Base-by-base conservation (phyloP, 2,888 invertebrate species). In the Nebria brevicollis region DNA sequence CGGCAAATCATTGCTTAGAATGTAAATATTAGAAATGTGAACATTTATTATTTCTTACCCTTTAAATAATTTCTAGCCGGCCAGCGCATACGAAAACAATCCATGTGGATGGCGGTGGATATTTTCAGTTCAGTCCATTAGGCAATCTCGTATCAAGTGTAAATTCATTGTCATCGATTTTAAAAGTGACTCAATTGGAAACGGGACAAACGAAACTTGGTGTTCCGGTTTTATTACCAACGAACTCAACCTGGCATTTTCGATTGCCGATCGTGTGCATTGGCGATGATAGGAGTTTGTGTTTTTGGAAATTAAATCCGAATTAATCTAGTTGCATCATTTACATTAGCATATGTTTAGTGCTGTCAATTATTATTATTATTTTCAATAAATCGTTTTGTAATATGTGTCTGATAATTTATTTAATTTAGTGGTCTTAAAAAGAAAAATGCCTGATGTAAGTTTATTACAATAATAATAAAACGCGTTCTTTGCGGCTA, bases 61-160 rank as follows among this genome's bases (percentile, higher is more conserved):
- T 65, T 70, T 77, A 15, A 41, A 43, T 42, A 70, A 72, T 34
- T 86, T 89, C 83, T 82, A 94, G 94, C 86, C 91, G 91, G 2
- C 93, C 94, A 0, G 87, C 91, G 11, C 92, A 93, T 83, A 91
- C 90, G 7, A 91, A 91, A 83, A 90, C 91, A 75, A 89, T 93
- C 10, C 93, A 94, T 85, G 90, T 92, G 41, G 93, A 94, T 86
- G 92, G 93, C 70, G 94, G 94, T 0, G 90, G 91, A 13, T 85
- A 89, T 65, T 89, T 94, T 2, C 91, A 91, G 82, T 93, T 94
- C 88, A 92, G 93, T 10, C 92, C 92, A 5, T 90, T 91, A 83
- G 92, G 92, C 76, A 94, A 94, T 83, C 89, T 94, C 0, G 88
- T 94, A 20, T 94, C 94, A 1, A 93, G 92, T 42, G 90, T 93